A percentile compares a stretch with the other conserved stretches of the same genome.
phyloP scores from a whole-genome alignment of 1,140 invertebrate genomes.

The Caenorhabditis remanei region DNA sequence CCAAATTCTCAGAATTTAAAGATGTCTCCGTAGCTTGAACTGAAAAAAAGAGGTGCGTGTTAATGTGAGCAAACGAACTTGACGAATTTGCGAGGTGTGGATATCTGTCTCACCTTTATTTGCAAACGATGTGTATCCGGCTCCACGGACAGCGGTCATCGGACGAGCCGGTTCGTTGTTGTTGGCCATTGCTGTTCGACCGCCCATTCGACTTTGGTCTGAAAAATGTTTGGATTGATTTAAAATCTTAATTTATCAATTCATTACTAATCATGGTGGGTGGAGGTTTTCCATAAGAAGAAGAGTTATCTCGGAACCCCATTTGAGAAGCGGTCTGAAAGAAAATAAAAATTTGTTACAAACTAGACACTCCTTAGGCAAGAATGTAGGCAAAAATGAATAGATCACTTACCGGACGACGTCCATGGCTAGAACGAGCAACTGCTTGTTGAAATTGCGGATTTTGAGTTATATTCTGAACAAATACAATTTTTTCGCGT shows the following conservation, averaged over 20 bases:
- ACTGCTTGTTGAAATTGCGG: slow-evolving; percentile 73
- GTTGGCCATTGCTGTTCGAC: slow-evolving; percentile 69
- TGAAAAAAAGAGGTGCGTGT: slow-evolving; percentile 80
- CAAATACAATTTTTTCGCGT: not conserved
- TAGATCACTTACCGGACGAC: slow-evolving; percentile 70
- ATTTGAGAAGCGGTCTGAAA: slow-evolving; percentile 34
- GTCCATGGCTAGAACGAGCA: slow-evolving; percentile 71
- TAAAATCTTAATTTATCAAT: not conserved
- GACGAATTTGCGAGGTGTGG: not conserved
- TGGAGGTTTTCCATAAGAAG: slow-evolving; percentile 47
- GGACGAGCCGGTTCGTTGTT: slow-evolving; percentile 82
- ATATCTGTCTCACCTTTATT: slow-evolving; percentile 44
- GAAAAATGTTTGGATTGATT: not conserved
- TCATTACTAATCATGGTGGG: slow-evolving; percentile 6
- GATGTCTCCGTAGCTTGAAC: slow-evolving; percentile 63
- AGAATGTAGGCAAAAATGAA: too few species aligned
- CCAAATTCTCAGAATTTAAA: slow-evolving; percentile 62
- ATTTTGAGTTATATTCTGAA: slow-evolving; percentile 75
- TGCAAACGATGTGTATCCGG: slow-evolving; percentile 88
- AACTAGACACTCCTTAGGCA: too few species aligned
- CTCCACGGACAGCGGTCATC: slow-evolving; percentile 94
- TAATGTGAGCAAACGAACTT: slow-evolving; percentile 62
- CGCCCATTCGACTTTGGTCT: slow-evolving; percentile 36
- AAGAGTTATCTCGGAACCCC: not conserved
- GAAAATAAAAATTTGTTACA: not conserved